phyloP scores from a whole-genome alignment of 2,888 invertebrate genomes.

The Drosophila flavopinicola region DNA sequence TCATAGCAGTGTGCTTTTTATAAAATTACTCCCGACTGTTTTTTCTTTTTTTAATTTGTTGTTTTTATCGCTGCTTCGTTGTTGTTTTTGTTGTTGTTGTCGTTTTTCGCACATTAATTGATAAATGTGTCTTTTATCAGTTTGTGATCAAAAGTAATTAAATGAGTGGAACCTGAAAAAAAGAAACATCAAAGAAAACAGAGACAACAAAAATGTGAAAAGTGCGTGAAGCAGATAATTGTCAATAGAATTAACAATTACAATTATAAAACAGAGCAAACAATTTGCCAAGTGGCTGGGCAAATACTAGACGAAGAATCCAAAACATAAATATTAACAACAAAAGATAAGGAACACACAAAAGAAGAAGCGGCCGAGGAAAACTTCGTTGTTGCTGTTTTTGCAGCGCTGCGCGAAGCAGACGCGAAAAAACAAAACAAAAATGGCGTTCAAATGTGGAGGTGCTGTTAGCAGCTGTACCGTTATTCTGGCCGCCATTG shows the following conservation, averaged over 20 bases:
- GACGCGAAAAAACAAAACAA: constrained; percentile 6
- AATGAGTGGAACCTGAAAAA: constrained; percentile 45
- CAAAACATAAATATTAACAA: constrained; percentile 32
- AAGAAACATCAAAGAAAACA: constrained; percentile 28
- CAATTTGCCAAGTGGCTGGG: constrained; percentile 60
- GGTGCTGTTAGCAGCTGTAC: constrained; percentile 10
- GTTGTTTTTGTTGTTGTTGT: constrained; percentile 36
- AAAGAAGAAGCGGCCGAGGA: constrained; percentile 16
- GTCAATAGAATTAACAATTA: constrained; percentile 67
- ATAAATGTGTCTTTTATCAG: constrained; percentile 72
- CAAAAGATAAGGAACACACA: constrained; percentile 35
- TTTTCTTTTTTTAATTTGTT: constrained; percentile 17
- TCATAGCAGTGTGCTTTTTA: background rate
- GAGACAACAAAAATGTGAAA: constrained; percentile 42
- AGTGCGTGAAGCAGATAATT: constrained; percentile 60
- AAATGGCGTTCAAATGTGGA: constrained; percentile 53
- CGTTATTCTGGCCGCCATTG: constrained; percentile 42
- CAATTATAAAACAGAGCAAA: constrained; percentile 54
- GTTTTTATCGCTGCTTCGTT: constrained; percentile 32
- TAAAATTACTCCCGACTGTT: constrained; percentile 2
- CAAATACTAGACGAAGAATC: constrained; percentile 33
- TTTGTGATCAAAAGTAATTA: constrained; percentile 73
- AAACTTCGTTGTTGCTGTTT: constrained; percentile 5
- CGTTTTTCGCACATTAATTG: constrained; percentile 73
- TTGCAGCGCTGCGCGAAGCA: constrained; percentile 30